Evolutionary conservation across 1,140 invertebrate species (phyloP).

Genomic region (Leptinotarsa lineolata): DNA sequence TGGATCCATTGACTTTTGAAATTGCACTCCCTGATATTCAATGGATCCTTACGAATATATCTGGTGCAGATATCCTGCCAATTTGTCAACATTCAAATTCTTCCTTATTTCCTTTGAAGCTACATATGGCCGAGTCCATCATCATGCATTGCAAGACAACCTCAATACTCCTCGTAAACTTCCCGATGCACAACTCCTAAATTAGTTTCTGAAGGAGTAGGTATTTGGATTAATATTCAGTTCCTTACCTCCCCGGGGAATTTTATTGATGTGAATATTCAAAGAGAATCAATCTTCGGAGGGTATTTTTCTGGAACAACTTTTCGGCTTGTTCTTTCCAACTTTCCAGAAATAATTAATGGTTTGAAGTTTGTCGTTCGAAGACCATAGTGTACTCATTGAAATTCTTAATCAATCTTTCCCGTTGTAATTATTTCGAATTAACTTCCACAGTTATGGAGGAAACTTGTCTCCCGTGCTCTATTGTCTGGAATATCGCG

Average conservation of each 20-base stretch:
- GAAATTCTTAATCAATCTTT: slow-evolving; percentile 1
- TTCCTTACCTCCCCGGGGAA: neutral
- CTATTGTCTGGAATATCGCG: neutral
- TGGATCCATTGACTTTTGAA: no score
- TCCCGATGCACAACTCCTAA: neutral
- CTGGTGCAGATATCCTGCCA: no score
- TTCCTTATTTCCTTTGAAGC: no score
- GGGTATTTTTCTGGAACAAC: slow-evolving; percentile 3
- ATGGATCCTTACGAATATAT: no score
- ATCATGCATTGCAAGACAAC: neutral
- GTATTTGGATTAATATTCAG: neutral
- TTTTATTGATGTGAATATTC: slow-evolving; percentile 5
- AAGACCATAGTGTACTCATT: neutral
- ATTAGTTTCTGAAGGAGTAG: neutral
- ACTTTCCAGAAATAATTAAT: slow-evolving; percentile 6
- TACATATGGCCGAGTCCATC: no score
- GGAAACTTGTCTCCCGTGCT: neutral
- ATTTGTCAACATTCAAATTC: no score
- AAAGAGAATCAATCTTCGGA: slow-evolving; percentile 1
- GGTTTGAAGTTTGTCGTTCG: slow-evolving; percentile 1
- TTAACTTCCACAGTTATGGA: neutral
- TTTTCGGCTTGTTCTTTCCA: neutral
- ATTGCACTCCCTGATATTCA: no score
- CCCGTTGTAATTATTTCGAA: slow-evolving; percentile 8
- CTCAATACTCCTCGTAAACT: neutral